A percentile compares a stretch with the other conserved stretches of the same genome.
Evolutionary conservation across 1,140 invertebrate species (phyloP).

Genomic region (Brachionus manjavacas): DNA sequence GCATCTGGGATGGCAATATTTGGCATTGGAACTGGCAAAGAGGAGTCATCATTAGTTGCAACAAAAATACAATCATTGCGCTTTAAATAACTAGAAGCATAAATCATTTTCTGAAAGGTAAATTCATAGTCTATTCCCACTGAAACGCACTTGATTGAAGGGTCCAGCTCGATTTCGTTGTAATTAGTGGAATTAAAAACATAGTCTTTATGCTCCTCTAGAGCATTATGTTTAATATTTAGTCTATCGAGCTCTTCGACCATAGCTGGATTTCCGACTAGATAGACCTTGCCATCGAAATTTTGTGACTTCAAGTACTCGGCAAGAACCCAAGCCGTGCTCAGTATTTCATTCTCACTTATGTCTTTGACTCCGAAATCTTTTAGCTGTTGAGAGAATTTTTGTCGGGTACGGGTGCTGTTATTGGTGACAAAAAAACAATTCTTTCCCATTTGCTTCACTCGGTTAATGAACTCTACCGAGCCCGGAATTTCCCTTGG

Average conservation of each 20-base stretch:
- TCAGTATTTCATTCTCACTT: conserved; percentile 70
- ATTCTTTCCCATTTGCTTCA: conserved; percentile 66
- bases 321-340: conserved; percentile 75
- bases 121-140: conserved; percentile 88
- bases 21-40: conserved; percentile 60
- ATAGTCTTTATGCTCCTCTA: conserved; percentile 65
- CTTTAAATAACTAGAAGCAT: conserved; percentile 75
- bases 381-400: conserved; percentile 72
- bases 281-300: conserved; percentile 77
- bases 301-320: conserved; percentile 68
- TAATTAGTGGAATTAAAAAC: not conserved
- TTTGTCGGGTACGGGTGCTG: conserved; percentile 74
- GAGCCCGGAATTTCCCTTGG: conserved; percentile 67
- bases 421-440: conserved; percentile 91
- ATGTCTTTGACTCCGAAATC: conserved; percentile 65
- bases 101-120: conserved; percentile 81
- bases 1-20: conserved; percentile 65
- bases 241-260: conserved; percentile 70
- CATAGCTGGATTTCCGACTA: conserved; percentile 75
- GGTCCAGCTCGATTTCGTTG: conserved; percentile 2
- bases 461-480: conserved; percentile 67
- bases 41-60: conserved; percentile 84
- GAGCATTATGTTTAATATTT: conserved; percentile 68
- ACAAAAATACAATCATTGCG: conserved; percentile 73
- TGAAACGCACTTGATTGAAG: conserved; percentile 64